Conservation (phyloP, 2,113 vertebrate species). For the Clarias gariepinus region DNA sequence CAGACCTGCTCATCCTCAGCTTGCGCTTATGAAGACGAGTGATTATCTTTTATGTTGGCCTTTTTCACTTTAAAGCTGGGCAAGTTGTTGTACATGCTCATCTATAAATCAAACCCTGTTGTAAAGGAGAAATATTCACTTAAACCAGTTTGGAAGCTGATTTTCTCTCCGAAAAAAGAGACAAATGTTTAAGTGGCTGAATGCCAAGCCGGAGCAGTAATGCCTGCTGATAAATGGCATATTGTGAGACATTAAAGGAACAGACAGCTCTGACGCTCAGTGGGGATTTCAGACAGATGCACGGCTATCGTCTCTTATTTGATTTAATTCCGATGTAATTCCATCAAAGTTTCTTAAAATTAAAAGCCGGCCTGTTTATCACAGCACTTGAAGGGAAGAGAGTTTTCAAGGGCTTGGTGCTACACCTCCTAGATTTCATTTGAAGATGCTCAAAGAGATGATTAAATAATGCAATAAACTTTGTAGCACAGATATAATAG, state of each 20-base stretch:
- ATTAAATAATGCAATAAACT: slow-evolving; percentile 17
- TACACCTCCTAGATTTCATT: slow-evolving; percentile 19
- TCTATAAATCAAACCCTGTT: slow-evolving; percentile 68
- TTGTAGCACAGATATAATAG: slow-evolving; percentile 11
- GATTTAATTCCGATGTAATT: slow-evolving; percentile 53
- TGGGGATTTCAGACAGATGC: slow-evolving; percentile 53
- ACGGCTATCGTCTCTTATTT: slow-evolving; percentile 50
- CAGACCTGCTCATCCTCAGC: slow-evolving; percentile 9
- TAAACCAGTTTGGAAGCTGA: slow-evolving; percentile 55
- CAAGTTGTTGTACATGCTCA: slow-evolving; percentile 67
- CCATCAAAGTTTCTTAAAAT: slow-evolving; percentile 52
- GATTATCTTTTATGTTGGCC: slow-evolving; percentile 67
- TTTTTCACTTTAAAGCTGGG: slow-evolving; percentile 69
- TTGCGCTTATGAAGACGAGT: slow-evolving; percentile 60
- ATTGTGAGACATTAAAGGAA: slow-evolving; percentile 61
- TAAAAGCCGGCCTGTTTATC: slow-evolving; percentile 47
- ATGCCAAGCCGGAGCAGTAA: slow-evolving; percentile 67
- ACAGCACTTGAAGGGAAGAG: slow-evolving; percentile 36
- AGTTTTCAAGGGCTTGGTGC: slow-evolving; percentile 17
- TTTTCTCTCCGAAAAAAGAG: slow-evolving; percentile 52
- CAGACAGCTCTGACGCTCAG: slow-evolving; percentile 48
- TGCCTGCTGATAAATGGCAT: slow-evolving; percentile 71
- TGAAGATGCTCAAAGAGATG: slow-evolving; percentile 10
- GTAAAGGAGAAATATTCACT: slow-evolving; percentile 59
- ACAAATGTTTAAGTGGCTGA: slow-evolving; percentile 58